Evolutionary conservation across 2,888 invertebrate species (phyloP).

Genomic region (Cephus pulcher): DNA sequence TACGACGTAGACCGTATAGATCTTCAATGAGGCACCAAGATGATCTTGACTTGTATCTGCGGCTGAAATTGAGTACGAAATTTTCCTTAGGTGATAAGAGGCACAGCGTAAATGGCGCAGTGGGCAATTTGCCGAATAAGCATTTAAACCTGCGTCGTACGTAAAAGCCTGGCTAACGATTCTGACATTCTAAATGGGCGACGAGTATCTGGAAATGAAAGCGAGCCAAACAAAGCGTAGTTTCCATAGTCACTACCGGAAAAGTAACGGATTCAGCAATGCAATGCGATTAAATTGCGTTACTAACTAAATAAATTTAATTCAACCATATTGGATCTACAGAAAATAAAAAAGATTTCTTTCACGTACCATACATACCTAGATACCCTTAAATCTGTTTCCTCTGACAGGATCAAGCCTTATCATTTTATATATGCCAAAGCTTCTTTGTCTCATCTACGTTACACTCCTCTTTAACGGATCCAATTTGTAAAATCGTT

Average conservation of each 20-base stretch:
- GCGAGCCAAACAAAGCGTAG: conserved; percentile 1
- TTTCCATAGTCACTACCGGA: neutral
- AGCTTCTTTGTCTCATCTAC: neutral
- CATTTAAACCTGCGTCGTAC: neutral
- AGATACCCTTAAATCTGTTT: neutral
- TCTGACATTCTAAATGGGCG: neutral
- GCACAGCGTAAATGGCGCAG: conserved; percentile 30
- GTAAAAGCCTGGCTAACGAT: neutral
- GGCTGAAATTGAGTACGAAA: conserved; percentile 8
- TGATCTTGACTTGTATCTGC: neutral
- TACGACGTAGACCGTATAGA: neutral
- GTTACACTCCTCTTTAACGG: neutral
- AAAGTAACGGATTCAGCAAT: neutral
- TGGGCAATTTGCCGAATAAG: conserved; percentile 45
- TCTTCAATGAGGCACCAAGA: neutral
- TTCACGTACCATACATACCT: too few relatives aligned
- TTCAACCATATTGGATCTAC: neutral
- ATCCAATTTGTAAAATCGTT: neutral
- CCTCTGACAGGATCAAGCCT: neutral
- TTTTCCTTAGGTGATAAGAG: conserved; percentile 12
- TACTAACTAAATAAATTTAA: neutral
- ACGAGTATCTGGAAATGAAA: neutral
- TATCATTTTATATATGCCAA: neutral
- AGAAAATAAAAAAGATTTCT: neutral
- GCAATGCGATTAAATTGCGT: neutral